These are phyloP conservation scores for Hypocryptadius cinnamomeus DNA, from an alignment of 2,113 vertebrate species.

Conservation along the genomic window DNA sequence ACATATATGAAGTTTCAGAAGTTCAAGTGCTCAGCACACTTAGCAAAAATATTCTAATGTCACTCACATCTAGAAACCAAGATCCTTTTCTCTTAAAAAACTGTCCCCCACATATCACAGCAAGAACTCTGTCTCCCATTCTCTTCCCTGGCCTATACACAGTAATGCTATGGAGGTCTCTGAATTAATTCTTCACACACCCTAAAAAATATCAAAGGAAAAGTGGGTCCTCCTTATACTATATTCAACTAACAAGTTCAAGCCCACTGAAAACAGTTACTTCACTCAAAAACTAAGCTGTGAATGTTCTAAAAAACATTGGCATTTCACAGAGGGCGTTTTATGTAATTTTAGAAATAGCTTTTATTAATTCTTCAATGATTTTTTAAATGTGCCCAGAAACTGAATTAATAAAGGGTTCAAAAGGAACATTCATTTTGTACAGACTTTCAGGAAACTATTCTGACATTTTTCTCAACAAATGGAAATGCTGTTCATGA, in stretches of 20 bases:
- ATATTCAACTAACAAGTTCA: neutral
- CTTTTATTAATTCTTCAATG: neutral
- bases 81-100: neutral
- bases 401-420: neutral
- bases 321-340: neutral
- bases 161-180: neutral
- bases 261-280: neutral
- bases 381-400: neutral
- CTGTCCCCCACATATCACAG: neutral
- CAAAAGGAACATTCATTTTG: neutral
- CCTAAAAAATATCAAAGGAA: neutral
- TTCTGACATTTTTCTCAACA: slow-evolving; percentile 2
- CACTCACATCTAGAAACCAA: neutral
- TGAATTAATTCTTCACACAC: neutral
- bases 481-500: neutral
- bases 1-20: neutral
- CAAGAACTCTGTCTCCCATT: neutral
- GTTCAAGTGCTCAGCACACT: neutral
- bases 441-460: neutral
- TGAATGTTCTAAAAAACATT: neutral
- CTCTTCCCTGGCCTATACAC: neutral
- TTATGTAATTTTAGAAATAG: neutral
- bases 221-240: neutral
- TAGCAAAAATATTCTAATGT: neutral
- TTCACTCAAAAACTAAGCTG: neutral